Conservation (phyloP, 2,888 invertebrate genomes). For the Ichneumoninae sp. region DNA sequence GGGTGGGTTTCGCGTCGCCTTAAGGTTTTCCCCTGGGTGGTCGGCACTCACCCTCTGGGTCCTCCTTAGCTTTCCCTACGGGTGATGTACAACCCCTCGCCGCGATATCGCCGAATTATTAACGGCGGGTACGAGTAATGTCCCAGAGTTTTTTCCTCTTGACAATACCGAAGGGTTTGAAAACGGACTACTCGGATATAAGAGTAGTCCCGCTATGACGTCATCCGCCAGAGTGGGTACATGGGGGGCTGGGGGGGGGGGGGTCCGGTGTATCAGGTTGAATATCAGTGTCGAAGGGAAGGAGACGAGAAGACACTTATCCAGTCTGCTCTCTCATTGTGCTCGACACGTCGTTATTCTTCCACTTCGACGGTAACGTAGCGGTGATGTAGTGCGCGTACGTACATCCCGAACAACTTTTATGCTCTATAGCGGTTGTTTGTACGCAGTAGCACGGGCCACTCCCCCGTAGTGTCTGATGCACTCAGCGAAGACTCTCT, state of each 20-base stretch:
- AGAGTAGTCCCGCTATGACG: constrained; percentile 34
- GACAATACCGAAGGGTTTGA: background rate
- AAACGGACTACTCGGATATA: background rate
- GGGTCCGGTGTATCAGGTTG: constrained; percentile 45
- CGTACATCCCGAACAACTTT: background rate
- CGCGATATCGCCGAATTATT: background rate
- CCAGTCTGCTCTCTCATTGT: constrained; percentile 58
- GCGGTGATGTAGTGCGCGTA: background rate
- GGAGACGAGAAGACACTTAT: constrained; percentile 54
- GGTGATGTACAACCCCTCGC: background rate
- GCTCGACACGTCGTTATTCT: constrained; percentile 65
- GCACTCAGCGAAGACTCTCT: constrained; percentile 29
- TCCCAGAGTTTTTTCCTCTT: background rate
- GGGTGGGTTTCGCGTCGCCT: background rate
- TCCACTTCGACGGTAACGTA: constrained; percentile 19
- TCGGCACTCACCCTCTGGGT: background rate
- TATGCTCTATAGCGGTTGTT: constrained; percentile 21
- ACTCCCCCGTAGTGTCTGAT: constrained; percentile 35
- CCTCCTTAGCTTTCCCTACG: background rate
- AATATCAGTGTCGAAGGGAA: constrained; percentile 58
- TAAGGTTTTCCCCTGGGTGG: background rate
- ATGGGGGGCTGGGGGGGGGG: constrained; percentile 3
- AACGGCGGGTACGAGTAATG: background rate
- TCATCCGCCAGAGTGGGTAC: constrained; percentile 39
- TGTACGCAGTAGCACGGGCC: constrained; percentile 32